Base-by-base conservation (phyloP, 2,888 invertebrate species). In the Eustalomyia histrio region DNA sequence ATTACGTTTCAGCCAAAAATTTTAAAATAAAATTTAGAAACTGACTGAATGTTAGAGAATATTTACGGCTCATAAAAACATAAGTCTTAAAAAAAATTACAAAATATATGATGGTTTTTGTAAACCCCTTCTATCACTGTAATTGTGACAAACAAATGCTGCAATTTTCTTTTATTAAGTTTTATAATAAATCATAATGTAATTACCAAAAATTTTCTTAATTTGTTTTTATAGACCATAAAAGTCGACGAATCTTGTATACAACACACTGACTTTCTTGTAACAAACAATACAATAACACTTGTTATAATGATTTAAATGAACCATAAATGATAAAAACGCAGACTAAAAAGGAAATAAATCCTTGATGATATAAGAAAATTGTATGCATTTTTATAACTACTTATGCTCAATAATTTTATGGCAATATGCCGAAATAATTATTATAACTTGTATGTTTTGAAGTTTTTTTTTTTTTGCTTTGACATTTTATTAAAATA, bases 401-500 rank as follows among this genome's bases (percentile, higher is more conserved):
- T n/a, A 47, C 43, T 76, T 76, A 71, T 71, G 71, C 50, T 64
- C 16, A 76, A 78, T 50, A 47, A 79, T 10, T 76, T 61, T 21
- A 61, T 81, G 81, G 80, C 80, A 76, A 50, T 16, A 35, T 81
- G 81, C 78, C 81, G 74, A 81, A 68, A 52, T 67, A 67, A 17
- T 64, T 50, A 6, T 47, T n/a, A 21, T 57, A 21, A 29, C 63
- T 63, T 76, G 24, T 53, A 29, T 29, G 7, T 29, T 29, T 35
- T 16, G 21, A 5, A 43, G 24, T 24, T 35, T 29, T 39, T 68
- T 55, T 65, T 4, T 24, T 58, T n/a, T n/a, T n/a, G n/a, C n/a
- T n/a, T 47, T 78, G 78, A 78, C 78, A 75, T 78, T 78, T 74
- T 57, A 78, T 71, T 78, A 61, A 81, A 78, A 74, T 81, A 78